phyloP scores from a whole-genome alignment of 2,888 invertebrate genomes.

The Chrysolina americana region DNA sequence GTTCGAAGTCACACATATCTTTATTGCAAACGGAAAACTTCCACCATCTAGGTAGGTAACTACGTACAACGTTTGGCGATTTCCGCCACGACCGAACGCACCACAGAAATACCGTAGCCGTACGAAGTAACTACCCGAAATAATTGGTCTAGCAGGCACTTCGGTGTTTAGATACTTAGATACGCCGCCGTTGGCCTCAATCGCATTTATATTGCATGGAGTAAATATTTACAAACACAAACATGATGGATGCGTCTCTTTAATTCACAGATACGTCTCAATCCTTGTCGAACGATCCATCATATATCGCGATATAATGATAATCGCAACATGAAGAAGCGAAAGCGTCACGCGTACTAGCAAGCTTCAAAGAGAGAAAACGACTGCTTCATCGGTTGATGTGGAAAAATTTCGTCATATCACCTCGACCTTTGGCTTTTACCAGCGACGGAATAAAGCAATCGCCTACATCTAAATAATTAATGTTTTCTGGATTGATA shows the following conservation, averaged over 20 bases:
- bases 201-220: conserved; percentile 12
- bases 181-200: conserved; percentile 21
- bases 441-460: background rate
- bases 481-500: background rate
- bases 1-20: background rate
- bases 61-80: conserved; percentile 27
- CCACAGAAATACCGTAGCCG: background rate
- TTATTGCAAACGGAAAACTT: background rate
- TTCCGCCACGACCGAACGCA: conserved; percentile 28
- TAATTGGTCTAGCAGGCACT: conserved; percentile 30
- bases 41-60: background rate
- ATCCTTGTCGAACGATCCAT: background rate
- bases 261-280: background rate
- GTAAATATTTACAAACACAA: conserved; percentile 24
- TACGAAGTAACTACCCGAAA: conserved; percentile 37
- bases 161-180: conserved; percentile 19
- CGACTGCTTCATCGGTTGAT: conserved; percentile 22
- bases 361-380: conserved; percentile 20
- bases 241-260: conserved; percentile 15
- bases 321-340: background rate
- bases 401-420: conserved; percentile 23
- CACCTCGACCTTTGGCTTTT: conserved; percentile 22
- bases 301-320: background rate
- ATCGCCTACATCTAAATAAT: conserved; percentile 12
- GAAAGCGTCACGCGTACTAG: background rate